These are phyloP conservation scores for Mastomys natalensis DNA, from an alignment of 2,113 vertebrate genomes.

Conservation along the genomic window DNA sequence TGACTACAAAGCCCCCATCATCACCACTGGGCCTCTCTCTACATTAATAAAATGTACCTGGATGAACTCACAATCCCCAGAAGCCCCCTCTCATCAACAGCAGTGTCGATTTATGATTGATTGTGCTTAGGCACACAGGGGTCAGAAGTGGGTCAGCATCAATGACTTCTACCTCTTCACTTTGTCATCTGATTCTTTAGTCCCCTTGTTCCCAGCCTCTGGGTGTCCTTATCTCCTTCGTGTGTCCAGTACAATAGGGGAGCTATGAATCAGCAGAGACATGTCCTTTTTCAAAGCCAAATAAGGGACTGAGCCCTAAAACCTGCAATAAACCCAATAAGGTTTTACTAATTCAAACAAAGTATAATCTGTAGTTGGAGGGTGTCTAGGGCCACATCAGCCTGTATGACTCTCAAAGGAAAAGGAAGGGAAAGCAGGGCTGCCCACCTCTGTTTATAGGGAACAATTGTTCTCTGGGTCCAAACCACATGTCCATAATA, in stretches of 20 bases:
- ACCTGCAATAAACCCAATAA: not conserved
- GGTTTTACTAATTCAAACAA: conserved; percentile 19
- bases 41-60: not conserved
- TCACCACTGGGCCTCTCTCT: not conserved
- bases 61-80: not conserved
- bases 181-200: not conserved
- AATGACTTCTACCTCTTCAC: fast-evolving
- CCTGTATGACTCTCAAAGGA: conserved; percentile 13
- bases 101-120: fast-evolving
- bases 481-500: conserved; percentile 78
- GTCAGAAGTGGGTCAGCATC: fast-evolving
- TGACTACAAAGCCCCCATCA: not conserved
- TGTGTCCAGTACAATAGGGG: not conserved
- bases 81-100: not conserved
- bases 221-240: not conserved
- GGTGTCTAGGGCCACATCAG: not conserved
- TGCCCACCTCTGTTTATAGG: conserved; percentile 56
- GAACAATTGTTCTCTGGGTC: conserved; percentile 41
- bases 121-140: not conserved
- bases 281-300: conserved; percentile 3
- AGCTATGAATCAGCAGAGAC: conserved; percentile 62
- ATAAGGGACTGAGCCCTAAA: conserved; percentile 37
- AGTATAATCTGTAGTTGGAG: not conserved
- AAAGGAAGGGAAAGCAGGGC: not conserved
- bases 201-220: not conserved